A percentile compares a stretch with the other conserved stretches of the same genome.
phyloP scores from a whole-genome alignment of 2,888 invertebrate species.

The Mythimna impura region DNA sequence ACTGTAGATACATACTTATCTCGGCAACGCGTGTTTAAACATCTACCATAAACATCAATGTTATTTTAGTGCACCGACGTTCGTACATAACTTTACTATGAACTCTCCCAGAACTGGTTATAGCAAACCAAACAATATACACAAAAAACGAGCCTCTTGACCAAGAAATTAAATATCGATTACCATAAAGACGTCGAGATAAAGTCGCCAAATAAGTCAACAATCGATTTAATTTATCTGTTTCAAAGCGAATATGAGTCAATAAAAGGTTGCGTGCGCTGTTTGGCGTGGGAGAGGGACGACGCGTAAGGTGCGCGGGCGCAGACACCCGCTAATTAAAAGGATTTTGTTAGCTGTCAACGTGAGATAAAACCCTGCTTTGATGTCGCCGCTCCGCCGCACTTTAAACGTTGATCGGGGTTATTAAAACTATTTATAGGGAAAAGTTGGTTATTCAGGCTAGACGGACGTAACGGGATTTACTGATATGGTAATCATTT shows the following conservation, averaged over 20 bases:
- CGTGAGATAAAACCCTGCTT: conserved; percentile 83
- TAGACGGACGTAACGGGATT: conserved; percentile 49
- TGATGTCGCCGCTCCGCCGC: conserved; percentile 78
- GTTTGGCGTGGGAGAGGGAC: conserved; percentile 76
- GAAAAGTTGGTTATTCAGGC: conserved; percentile 60
- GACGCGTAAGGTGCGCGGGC: conserved; percentile 66
- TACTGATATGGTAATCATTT: conserved; percentile 57
- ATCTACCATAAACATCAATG: conserved; percentile 53
- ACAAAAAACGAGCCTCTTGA: conserved; percentile 23
- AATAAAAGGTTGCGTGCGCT: conserved; percentile 68
- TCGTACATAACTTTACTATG: conserved; percentile 32
- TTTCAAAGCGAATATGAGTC: conserved; percentile 67
- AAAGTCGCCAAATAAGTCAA: conserved; percentile 51
- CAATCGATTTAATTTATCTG: conserved; percentile 62
- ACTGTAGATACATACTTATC: conserved; percentile 53
- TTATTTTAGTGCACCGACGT: conserved; percentile 48
- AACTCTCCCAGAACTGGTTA: conserved; percentile 48
- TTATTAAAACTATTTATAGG: conserved; percentile 67
- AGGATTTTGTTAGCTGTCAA: conserved; percentile 90
- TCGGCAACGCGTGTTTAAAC: conserved; percentile 49
- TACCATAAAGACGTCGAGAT: conserved; percentile 44
- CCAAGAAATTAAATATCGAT: conserved; percentile 47
- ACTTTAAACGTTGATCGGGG: conserved; percentile 65
- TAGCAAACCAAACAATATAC: conserved; percentile 30
- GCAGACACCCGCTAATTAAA: conserved; percentile 86